Evolutionary conservation across 2,797 vertebrate genomes (phyloP).

Genomic region (Sorex maritimensis): DNA sequence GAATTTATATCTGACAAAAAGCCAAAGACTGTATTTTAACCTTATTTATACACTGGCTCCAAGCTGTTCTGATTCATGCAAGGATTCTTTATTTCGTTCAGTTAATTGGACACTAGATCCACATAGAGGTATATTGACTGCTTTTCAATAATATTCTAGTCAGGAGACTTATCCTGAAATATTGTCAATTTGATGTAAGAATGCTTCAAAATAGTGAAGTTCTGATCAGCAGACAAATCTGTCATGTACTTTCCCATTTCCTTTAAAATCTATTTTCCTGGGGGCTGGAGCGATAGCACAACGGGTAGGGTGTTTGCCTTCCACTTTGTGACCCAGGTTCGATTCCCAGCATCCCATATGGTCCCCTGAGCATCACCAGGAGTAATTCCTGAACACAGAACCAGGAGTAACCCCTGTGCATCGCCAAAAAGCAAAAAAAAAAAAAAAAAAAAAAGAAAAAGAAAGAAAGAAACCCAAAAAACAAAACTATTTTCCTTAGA

Average conservation of each 20-base stretch:
- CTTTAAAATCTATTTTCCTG: too few species aligned
- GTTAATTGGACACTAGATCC: background rate
- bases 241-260: background rate
- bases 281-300: too few species aligned
- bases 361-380: too few species aligned
- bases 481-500: background rate
- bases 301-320: too few species aligned
- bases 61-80: background rate
- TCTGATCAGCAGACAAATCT: constrained; percentile 31
- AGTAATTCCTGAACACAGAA: too few species aligned
- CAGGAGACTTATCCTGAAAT: constrained; percentile 22
- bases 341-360: too few species aligned
- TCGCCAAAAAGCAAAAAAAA: too few species aligned
- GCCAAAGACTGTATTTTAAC: background rate
- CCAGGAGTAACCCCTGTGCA: too few species aligned
- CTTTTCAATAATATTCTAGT: constrained; percentile 15
- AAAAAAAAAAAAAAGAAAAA: too few species aligned
- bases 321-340: too few species aligned
- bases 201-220: background rate
- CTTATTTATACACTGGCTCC: background rate
- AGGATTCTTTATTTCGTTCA: constrained; percentile 2
- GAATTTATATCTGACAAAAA: background rate
- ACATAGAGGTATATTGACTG: too few species aligned
- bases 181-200: constrained; percentile 13
- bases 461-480: too few species aligned